Conservation (phyloP, 2,888 invertebrate genomes). For the Penaeus monodon region DNA sequence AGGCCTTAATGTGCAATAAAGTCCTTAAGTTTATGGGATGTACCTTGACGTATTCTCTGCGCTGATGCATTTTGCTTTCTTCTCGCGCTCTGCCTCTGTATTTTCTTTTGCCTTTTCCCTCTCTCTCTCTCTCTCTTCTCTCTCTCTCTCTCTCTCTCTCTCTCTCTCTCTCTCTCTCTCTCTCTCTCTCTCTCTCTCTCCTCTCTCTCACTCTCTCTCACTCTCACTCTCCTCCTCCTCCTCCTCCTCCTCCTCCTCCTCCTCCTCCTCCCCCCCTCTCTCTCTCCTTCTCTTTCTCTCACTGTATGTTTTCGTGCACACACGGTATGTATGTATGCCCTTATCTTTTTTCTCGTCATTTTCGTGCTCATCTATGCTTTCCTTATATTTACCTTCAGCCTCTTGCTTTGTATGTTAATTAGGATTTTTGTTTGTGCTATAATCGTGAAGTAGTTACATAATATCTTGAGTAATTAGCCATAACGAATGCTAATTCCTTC, state of each 20-base stretch:
- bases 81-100: neutral
- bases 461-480: too few relatives aligned
- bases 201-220: neutral
- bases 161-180: neutral
- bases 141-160: neutral
- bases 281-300: neutral
- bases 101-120: neutral
- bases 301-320: neutral
- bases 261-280: neutral
- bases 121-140: neutral
- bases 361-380: too few relatives aligned
- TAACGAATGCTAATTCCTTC: too few relatives aligned
- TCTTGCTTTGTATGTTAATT: too few relatives aligned
- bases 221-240: neutral
- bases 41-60: too few relatives aligned
- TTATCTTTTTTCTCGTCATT: too few relatives aligned
- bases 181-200: neutral
- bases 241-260: neutral
- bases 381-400: too few relatives aligned
- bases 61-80: neutral
- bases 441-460: too few relatives aligned
- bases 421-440: too few relatives aligned
- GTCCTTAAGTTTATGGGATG: too few relatives aligned
- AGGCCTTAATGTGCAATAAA: too few relatives aligned
- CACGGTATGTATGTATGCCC: too few relatives aligned